phyloP scores from a whole-genome alignment of 2,888 invertebrate species.

The Patella caerulea region DNA sequence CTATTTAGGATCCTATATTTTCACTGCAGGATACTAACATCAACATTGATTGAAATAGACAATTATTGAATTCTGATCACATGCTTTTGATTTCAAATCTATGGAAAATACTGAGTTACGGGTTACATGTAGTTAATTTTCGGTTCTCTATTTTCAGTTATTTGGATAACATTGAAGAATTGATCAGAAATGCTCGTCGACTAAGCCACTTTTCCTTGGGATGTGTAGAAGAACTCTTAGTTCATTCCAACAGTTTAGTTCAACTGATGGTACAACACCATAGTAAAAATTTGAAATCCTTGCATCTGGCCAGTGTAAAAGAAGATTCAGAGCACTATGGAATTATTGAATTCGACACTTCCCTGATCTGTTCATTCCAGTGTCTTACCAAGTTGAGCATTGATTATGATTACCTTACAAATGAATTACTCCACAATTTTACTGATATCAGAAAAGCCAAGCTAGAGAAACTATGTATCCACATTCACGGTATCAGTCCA shows the following conservation, averaged over 20 bases:
- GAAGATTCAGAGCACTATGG: slow-evolving; percentile 81
- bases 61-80: no score
- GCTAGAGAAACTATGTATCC: slow-evolving; percentile 76
- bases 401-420: slow-evolving; percentile 69
- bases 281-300: slow-evolving; percentile 76
- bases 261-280: slow-evolving; percentile 73
- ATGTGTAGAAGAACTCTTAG: slow-evolving; percentile 75
- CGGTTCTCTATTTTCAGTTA: slow-evolving; percentile 13
- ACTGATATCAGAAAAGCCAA: slow-evolving; percentile 44
- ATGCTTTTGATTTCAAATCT: no score
- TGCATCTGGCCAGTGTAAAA: slow-evolving; percentile 82
- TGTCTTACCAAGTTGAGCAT: slow-evolving; percentile 77
- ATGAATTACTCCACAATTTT: slow-evolving; percentile 60
- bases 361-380: slow-evolving; percentile 76
- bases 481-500: slow-evolving; percentile 80
- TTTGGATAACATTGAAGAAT: slow-evolving; percentile 63
- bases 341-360: slow-evolving; percentile 75
- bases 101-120: no score
- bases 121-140: neutral
- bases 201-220: slow-evolving; percentile 75
- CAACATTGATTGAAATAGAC: no score
- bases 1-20: no score
- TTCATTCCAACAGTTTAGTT: slow-evolving; percentile 72
- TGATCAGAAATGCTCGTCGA: slow-evolving; percentile 72
- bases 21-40: no score